Evolutionary conservation across 2,113 vertebrate genomes (phyloP).

Genomic region (Oryzias celebensis): DNA sequence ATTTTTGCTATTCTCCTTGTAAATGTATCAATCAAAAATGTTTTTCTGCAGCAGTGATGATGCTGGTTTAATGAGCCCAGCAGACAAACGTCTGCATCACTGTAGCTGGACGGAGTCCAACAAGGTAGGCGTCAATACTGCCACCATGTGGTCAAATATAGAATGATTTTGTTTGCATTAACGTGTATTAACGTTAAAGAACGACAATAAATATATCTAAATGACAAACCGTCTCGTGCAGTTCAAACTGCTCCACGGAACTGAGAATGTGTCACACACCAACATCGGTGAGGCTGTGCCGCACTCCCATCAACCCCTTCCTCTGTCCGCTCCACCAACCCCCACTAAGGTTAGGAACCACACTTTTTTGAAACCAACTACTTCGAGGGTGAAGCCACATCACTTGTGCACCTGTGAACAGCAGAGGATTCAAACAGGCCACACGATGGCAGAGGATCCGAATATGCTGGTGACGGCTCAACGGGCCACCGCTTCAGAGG

Average conservation of each 20-base stretch:
- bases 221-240: no score
- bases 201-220: no score
- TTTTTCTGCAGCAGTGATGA: no score
- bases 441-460: conserved; percentile 34
- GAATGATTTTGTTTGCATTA: not conserved
- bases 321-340: conserved; percentile 41
- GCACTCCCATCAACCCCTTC: not conserved
- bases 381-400: conserved; percentile 26
- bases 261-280: no score
- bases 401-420: conserved; percentile 6
- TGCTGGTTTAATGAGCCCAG: not conserved
- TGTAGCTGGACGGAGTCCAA: not conserved
- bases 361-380: conserved; percentile 30
- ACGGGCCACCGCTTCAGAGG: conserved; percentile 51
- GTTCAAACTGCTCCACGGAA: no score
- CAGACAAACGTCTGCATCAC: not conserved
- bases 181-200: no score
- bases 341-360: conserved; percentile 32
- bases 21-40: no score
- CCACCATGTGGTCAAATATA: not conserved
- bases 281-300: no score
- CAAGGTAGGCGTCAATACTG: not conserved
- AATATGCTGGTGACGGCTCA: conserved; percentile 48
- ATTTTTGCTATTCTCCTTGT: no score
- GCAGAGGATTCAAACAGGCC: conserved; percentile 33